Percentiles rank a stretch among this genome's conserved stretches.
These are phyloP conservation scores for Arizona elegans DNA, from an alignment of 2,113 vertebrate genomes.

Conservation along the genomic window DNA sequence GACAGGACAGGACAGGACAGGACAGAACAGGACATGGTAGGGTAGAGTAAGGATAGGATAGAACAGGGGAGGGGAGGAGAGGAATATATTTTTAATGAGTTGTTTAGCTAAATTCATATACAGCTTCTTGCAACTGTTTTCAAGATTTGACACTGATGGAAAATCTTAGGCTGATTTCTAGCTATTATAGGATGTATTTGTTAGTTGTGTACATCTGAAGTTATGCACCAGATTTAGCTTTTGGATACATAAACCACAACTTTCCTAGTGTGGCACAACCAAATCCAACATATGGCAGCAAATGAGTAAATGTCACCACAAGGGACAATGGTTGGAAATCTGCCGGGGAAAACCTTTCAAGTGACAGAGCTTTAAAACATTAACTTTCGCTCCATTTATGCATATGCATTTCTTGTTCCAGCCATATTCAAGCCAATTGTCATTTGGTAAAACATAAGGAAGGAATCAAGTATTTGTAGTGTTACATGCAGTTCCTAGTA, in stretches of 20 bases:
- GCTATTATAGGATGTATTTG: background rate
- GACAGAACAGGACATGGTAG: background rate
- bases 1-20: background rate
- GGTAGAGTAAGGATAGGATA: too few relatives aligned
- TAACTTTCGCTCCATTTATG: background rate
- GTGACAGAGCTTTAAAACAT: background rate
- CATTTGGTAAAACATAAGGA: background rate
- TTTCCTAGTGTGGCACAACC: background rate
- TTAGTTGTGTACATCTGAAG: background rate
- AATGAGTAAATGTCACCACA: background rate
- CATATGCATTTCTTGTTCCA: background rate
- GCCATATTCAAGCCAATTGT: background rate
- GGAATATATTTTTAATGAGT: background rate
- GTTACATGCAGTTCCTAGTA: background rate
- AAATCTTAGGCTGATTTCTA: background rate
- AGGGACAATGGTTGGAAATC: background rate
- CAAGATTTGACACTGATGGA: background rate
- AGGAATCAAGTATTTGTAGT: background rate
- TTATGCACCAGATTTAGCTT: background rate
- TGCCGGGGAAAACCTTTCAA: background rate
- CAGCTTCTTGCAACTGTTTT: background rate
- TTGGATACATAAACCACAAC: background rate
- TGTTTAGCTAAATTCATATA: background rate
- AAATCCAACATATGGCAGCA: background rate
- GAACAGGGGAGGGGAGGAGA: background rate